Percentiles rank a stretch among this genome's conserved stretches.
These are phyloP conservation scores for Cenopis cana DNA, from an alignment of 2,888 invertebrate species.

Conservation along the genomic window DNA sequence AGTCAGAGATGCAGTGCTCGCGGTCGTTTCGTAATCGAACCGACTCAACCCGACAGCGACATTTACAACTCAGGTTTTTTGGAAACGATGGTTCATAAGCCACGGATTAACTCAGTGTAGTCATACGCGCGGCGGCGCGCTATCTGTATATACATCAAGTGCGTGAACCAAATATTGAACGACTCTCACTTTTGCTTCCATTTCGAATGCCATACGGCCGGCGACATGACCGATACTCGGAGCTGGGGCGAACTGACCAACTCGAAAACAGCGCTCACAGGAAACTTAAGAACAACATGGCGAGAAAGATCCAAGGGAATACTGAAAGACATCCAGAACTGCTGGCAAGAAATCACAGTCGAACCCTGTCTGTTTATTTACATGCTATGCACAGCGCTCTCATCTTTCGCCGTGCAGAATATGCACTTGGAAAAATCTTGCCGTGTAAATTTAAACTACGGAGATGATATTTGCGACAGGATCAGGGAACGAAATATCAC, in stretches of 20 bases:
- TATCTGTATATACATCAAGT: constrained; percentile 57
- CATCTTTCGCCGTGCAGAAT: constrained; percentile 85
- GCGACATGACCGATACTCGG: constrained; percentile 63
- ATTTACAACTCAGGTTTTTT: constrained; percentile 77
- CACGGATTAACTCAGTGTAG: constrained; percentile 65
- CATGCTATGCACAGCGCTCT: constrained; percentile 87
- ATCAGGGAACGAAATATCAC: constrained; percentile 74
- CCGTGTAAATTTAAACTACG: constrained; percentile 80
- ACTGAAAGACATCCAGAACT: constrained; percentile 69
- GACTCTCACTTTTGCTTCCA: constrained; percentile 68
- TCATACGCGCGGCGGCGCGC: constrained; percentile 59
- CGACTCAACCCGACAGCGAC: constrained; percentile 74
- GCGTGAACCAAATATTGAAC: constrained; percentile 61
- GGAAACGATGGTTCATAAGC: constrained; percentile 73
- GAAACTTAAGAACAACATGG: constrained; percentile 59
- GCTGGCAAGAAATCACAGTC: constrained; percentile 82
- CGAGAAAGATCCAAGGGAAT: constrained; percentile 67
- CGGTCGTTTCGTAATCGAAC: constrained; percentile 72
- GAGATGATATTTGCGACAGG: constrained; percentile 82
- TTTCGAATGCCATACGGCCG: constrained; percentile 58
- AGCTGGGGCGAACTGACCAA: constrained; percentile 68
- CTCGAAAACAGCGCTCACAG: constrained; percentile 72
- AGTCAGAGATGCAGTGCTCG: constrained; percentile 74
- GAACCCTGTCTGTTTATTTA: constrained; percentile 88
- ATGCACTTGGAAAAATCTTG: constrained; percentile 86